These are phyloP conservation scores for Loris lydekkerianus DNA, from an alignment of 2,797 vertebrate genomes.

Conservation along the genomic window DNA sequence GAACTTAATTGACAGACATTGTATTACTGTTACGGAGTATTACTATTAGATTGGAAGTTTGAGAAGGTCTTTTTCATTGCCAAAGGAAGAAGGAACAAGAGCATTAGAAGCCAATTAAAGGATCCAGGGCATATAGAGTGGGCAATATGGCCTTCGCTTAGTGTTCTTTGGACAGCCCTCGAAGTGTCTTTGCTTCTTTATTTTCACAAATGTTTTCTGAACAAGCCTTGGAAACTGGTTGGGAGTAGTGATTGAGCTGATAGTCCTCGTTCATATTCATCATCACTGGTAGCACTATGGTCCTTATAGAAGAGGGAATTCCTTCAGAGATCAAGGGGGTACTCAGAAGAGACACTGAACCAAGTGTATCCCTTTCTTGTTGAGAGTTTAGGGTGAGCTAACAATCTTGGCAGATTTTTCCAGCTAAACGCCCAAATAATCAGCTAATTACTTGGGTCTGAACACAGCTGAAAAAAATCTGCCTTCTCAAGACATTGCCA, in stretches of 20 bases:
- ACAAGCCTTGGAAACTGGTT: neutral
- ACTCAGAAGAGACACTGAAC: conserved; percentile 33
- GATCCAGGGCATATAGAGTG: neutral
- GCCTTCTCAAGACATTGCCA: conserved; percentile 70
- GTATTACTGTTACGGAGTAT: neutral
- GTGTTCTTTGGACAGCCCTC: neutral
- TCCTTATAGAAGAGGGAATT: neutral
- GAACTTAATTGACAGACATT: too few species aligned
- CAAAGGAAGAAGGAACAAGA: neutral
- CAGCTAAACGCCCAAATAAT: conserved; percentile 71
- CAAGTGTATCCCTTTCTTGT: conserved; percentile 47
- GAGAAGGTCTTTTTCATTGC: neutral
- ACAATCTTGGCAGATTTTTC: conserved; percentile 52
- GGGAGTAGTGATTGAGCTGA: conserved; percentile 30
- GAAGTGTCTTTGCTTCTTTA: neutral
- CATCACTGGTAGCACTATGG: neutral
- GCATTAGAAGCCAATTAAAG: neutral
- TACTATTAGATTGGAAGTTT: conserved; percentile 15
- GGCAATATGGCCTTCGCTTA: conserved; percentile 3
- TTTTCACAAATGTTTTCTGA: conserved; percentile 31
- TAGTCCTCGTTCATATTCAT: neutral
- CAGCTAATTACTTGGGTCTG: conserved; percentile 76
- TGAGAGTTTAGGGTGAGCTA: conserved; percentile 40
- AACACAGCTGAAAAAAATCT: conserved; percentile 74
- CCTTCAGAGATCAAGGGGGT: conserved; percentile 14